Base-by-base conservation (phyloP, 2,888 invertebrate species). In the Nephrocerus scutellatus region DNA sequence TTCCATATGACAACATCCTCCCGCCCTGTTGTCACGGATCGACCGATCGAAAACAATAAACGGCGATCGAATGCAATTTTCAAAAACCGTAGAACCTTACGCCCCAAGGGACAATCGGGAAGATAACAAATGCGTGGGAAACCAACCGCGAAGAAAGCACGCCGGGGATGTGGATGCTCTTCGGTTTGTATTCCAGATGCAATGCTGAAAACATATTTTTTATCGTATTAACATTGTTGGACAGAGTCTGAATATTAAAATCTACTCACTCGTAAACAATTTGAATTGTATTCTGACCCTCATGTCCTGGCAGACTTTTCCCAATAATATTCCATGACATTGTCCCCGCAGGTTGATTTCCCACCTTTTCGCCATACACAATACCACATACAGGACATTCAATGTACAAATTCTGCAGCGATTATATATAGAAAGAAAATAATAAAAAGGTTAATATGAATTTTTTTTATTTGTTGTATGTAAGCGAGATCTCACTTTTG, bases 1-100 rank as follows among this genome's bases (percentile, higher is more conserved):
- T 87, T 87, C 95, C 95, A 95, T 30, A 89, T 81, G 38, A 93
- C 86, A 43, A 90, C 88, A 71, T 92, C 86, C 61, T 87, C 84
- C 52, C 85, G 80, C 0, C 92, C 93, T 0, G 92, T 92, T 1
- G 93, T 95, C 41, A 81, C 80, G 2, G 91, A 92, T 29, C 84
- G 77, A 38, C 86, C 82, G 49, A 95, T 82, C 0, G 86, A 84
- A 71, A 95, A 95, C 52, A 89, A 77, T 49, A 83, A 66, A 43
- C 87, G 78, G 12, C 87, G 75, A 59, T 86, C 84, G 76, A 92
- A 95, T 18, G 89, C 90, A 46, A 79, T 74, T 53, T 83, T 80
- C 39, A 92, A 72, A 50, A 86, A 73, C 41, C 79, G 68, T 54
- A 91, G 68, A 47, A 91, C 80, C 71, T 80, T 80, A 20, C 84